Base-by-base conservation (phyloP, 2,113 vertebrate genomes). In the Paradoxurus hermaphroditus region DNA sequence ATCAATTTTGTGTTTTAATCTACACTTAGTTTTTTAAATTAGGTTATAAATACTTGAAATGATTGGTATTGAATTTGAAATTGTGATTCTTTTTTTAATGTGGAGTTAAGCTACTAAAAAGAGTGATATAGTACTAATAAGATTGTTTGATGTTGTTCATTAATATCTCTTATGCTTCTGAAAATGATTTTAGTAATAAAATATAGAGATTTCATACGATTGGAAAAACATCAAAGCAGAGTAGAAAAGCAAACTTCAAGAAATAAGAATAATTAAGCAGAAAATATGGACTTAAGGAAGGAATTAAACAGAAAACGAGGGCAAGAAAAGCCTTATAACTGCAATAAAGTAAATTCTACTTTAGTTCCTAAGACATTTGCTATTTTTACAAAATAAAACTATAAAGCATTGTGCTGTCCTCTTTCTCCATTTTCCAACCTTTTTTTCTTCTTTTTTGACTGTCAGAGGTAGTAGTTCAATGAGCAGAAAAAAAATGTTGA, bases 1-100 rank as follows among this genome's bases (percentile, higher is more conserved):
- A 94, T 95, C 81, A 94, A 86, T 72, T 97, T 72, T 46, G 7
- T 67, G n/a, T 96, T 95, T 96, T 92, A 95, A 96, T 85, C 41
- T 93, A 36, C 49, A 39, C 41, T 81, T 62, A 73, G 73, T 81
- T 97, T 96, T 90, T 51, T 23, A 89, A 97, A 67, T 72, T 77
- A 95, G 49, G 29, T 59, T 73, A 73, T 93, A 96, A 90, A 97
- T 82, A 46, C 65, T 94, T 93, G 12, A 96, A 83, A 86, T 81
- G 72, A 82, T 89, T 90, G 62, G 14, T 87, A 62, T 56, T 70
- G 34, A 85, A 56, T 85, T 85, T 78, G 59, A 90, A 93, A 82
- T n/a, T 70, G 41, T 92, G 31, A 68, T 92, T 65, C 25, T 94
- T 94, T 78, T 70, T 15, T 34, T n/a, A 46, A 86, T 23, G 29